These are phyloP conservation scores for Lanistes nyassanus DNA, from an alignment of 1,140 invertebrate species.

Conservation along the genomic window DNA sequence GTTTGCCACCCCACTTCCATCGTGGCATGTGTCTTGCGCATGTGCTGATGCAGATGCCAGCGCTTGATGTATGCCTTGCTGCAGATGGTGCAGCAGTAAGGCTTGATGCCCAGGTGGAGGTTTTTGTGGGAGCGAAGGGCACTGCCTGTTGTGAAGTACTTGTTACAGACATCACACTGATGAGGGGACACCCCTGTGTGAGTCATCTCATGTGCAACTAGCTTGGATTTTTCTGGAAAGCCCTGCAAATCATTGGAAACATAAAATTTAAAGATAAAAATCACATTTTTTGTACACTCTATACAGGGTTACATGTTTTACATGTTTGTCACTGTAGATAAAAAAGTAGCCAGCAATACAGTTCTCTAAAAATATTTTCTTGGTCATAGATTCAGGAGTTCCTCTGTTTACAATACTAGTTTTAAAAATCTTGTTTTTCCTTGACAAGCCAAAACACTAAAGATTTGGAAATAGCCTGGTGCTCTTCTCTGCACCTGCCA, in stretches of 20 bases:
- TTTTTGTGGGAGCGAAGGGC: constrained; percentile 48
- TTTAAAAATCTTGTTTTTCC: no score
- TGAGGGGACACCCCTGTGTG: constrained; percentile 33
- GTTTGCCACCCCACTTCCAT: constrained; percentile 6
- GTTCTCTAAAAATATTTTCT: no score
- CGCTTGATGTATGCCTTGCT: constrained; percentile 73
- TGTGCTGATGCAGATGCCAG: constrained; percentile 42
- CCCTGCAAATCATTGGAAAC: not conserved
- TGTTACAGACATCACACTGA: constrained; percentile 82
- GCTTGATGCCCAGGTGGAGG: constrained; percentile 85
- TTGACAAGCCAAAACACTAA: no score
- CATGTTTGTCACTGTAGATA: no score
- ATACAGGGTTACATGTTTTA: no score
- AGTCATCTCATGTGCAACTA: constrained; percentile 22
- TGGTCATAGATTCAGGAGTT: no score
- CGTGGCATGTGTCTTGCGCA: constrained; percentile 20
- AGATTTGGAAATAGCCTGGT: no score
- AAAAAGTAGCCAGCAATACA: no score
- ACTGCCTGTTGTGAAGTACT: constrained; percentile 74
- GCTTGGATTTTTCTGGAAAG: constrained; percentile 22
- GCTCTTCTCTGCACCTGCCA: no score
- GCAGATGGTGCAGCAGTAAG: constrained; percentile 87
- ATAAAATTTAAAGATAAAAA: not conserved
- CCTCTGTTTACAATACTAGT: no score
- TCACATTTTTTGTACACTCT: no score